Evolutionary conservation across 2,113 vertebrate genomes (phyloP).

Genomic region (Pseudopipra pipra): DNA sequence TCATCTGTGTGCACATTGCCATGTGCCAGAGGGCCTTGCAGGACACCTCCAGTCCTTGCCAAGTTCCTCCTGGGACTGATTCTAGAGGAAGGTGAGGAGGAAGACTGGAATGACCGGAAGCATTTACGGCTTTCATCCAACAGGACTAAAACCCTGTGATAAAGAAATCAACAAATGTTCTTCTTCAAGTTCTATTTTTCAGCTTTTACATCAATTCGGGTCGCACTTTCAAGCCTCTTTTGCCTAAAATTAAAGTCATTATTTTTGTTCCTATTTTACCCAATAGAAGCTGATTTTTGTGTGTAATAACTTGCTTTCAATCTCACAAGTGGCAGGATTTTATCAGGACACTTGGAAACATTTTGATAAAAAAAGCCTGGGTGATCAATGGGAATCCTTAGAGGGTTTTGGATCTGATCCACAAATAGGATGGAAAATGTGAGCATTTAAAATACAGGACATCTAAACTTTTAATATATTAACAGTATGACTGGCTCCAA

Average conservation of each 20-base stretch:
- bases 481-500: background rate
- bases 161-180: background rate
- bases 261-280: background rate
- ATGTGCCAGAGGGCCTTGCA: background rate
- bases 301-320: background rate
- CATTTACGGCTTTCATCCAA: background rate
- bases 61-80: background rate
- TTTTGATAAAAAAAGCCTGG: background rate
- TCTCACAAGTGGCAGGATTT: background rate
- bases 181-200: background rate
- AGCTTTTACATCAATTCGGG: background rate
- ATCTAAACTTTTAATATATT: background rate
- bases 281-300: background rate
- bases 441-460: background rate
- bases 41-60: background rate
- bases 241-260: background rate
- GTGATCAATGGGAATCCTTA: background rate
- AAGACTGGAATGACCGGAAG: background rate
- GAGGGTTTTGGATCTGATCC: background rate
- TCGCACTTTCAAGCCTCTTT: background rate
- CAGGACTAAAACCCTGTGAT: background rate
- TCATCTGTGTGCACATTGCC: background rate
- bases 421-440: background rate
- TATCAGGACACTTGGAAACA: background rate
- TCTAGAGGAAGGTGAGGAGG: background rate